phyloP scores from a whole-genome alignment of 2,797 vertebrate genomes.

The Manis javanica region DNA sequence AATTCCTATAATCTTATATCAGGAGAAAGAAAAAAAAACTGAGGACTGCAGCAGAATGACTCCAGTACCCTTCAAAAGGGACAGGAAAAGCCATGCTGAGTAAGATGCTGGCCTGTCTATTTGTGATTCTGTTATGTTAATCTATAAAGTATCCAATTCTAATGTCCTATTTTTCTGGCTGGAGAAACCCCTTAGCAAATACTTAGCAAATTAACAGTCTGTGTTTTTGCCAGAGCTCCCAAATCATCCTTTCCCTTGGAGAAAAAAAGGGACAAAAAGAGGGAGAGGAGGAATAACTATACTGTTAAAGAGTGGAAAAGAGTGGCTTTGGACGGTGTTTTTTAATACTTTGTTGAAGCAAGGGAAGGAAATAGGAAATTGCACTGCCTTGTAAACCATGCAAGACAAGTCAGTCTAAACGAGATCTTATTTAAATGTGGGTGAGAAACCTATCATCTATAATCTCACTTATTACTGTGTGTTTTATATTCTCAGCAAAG shows the following conservation, averaged over 20 bases:
- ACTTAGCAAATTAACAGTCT: constrained; percentile 58
- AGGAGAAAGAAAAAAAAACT: not conserved
- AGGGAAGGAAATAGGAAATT: not conserved
- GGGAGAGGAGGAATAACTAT: not conserved
- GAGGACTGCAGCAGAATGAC: constrained; percentile 31
- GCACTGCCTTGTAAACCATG: constrained; percentile 6
- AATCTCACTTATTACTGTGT: not conserved
- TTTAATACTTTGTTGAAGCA: constrained; percentile 21
- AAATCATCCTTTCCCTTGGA: constrained; percentile 43
- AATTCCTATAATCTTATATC: constrained; percentile 53
- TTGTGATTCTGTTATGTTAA: constrained; percentile 62
- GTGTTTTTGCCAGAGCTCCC: constrained; percentile 42
- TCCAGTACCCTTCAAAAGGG: constrained; percentile 51
- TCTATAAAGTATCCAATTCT: constrained; percentile 59
- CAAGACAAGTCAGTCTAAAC: not conserved
- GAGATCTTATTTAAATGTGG: constrained; percentile 1
- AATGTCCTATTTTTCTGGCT: constrained; percentile 60
- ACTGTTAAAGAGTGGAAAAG: not conserved
- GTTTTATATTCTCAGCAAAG: constrained; percentile 26
- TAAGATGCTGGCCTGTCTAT: constrained; percentile 43
- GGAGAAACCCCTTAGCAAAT: constrained; percentile 63
- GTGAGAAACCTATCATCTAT: not conserved
- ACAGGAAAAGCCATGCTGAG: constrained; percentile 58
- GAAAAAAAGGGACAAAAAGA: constrained; percentile 29
- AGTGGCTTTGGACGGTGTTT: not conserved